These are phyloP conservation scores for Caenorhabditis sulstoni DNA, from an alignment of 2,888 invertebrate genomes.

Conservation along the genomic window DNA sequence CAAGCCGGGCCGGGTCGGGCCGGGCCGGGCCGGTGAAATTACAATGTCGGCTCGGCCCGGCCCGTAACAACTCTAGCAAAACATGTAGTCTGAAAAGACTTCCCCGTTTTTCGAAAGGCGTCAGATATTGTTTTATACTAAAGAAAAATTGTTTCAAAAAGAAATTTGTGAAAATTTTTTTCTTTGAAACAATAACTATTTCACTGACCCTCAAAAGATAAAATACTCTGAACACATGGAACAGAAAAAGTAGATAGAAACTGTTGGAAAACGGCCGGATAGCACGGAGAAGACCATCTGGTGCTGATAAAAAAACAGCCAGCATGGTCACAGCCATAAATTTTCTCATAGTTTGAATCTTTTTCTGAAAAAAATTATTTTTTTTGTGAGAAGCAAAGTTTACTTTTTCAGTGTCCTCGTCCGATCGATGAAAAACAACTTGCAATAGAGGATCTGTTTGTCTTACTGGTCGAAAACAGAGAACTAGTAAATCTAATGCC, in stretches of 20 bases:
- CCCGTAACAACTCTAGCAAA: no score
- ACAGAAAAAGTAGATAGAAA: slow-evolving; percentile 28
- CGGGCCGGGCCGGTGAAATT: no score
- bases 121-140: no score
- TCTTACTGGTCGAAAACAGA: slow-evolving; percentile 68
- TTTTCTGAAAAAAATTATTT: slow-evolving; percentile 45
- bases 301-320: slow-evolving; percentile 66
- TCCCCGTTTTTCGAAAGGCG: no score
- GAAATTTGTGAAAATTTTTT: no score
- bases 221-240: slow-evolving; percentile 22
- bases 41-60: no score
- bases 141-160: no score
- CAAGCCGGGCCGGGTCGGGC: no score
- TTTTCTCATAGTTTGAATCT: slow-evolving; percentile 62
- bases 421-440: slow-evolving; percentile 74
- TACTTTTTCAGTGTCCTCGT: slow-evolving; percentile 74
- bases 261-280: slow-evolving; percentile 46
- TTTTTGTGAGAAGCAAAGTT: no score
- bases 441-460: slow-evolving; percentile 74
- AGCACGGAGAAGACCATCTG: slow-evolving; percentile 70
- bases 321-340: slow-evolving; percentile 74
- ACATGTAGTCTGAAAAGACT: no score
- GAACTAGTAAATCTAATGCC: slow-evolving; percentile 69
- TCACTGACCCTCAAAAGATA: slow-evolving; percentile 50
- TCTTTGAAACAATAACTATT: no score